phyloP scores from a whole-genome alignment of 2,888 invertebrate species.

The Leptogaster cylindrica region DNA sequence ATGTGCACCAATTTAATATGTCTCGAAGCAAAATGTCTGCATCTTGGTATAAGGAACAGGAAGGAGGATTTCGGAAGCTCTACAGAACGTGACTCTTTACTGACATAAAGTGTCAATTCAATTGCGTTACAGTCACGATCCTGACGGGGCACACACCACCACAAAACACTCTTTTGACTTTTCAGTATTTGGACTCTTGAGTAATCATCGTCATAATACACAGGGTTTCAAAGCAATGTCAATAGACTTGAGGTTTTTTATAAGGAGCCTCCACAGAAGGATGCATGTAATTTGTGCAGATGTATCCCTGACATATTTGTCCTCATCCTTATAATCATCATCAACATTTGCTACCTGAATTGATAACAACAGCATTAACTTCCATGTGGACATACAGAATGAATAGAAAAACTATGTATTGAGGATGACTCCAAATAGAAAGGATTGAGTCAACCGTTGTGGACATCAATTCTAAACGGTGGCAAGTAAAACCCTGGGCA shows the following conservation, averaged over 20 bases:
- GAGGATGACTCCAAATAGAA: too few species aligned
- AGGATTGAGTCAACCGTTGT: too few species aligned
- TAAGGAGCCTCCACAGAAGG: neutral
- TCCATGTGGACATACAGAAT: too few species aligned
- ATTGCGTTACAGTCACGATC: slow-evolving; percentile 42
- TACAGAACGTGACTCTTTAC: slow-evolving; percentile 40
- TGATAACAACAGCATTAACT: too few species aligned
- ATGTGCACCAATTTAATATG: slow-evolving; percentile 41
- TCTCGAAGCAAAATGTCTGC: slow-evolving; percentile 40
- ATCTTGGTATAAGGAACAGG: slow-evolving; percentile 10
- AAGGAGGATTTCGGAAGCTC: slow-evolving; percentile 38
- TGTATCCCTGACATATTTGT: too few species aligned
- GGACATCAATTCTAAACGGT: too few species aligned
- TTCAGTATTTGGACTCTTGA: slow-evolving; percentile 29
- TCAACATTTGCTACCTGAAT: too few species aligned
- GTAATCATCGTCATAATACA: neutral
- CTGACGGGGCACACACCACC: slow-evolving; percentile 12
- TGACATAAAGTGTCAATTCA: slow-evolving; percentile 38
- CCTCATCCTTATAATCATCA: too few species aligned
- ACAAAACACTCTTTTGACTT: slow-evolving; percentile 36
- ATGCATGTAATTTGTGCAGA: too few species aligned
- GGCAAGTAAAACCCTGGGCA: too few species aligned
- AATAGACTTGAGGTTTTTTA: slow-evolving; percentile 9
- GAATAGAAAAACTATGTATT: too few species aligned
- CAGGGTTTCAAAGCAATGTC: slow-evolving; percentile 16